Base-by-base conservation (phyloP, 2,888 invertebrate species). In the Oligia latruncula region DNA sequence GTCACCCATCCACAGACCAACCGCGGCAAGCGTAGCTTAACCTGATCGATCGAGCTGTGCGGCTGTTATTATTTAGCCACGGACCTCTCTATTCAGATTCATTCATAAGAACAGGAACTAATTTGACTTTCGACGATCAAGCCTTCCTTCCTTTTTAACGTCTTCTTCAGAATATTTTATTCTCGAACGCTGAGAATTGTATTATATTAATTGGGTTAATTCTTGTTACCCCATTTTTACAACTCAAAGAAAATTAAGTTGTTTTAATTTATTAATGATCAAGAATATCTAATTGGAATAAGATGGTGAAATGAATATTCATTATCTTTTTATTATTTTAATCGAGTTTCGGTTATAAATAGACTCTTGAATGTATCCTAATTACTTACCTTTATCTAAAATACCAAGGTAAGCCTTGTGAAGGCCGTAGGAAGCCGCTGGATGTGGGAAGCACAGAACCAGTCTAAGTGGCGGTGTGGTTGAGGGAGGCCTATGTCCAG, bases 161-260 rank as follows among this genome's bases (percentile, higher is more conserved):
- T 64, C 35, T 80, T 58, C 5, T 29, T 20, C 40, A 17, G 65
- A 66, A 71, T 60, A 15, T 43, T 74, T 80, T 52, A 81, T 72
- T 49, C 8, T 35, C 17, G 8, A 58, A 49, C 5, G 46, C 35
- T 46, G 35, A 0, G 17, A 72, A 43, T 65, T 72, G 58, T 65
- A 81, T 40, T 81, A 49, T 58, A 46, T 35, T 55, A 64, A 81
- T 73, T 72, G 64, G 8, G 40, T 40, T 80, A 58, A 40, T 64
- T 49, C 49, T 66, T 77, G 9, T n/a, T 5, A 15, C 35, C 23
- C 15, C 11, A 55, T 64, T 81, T 71, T 81, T 49, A 58, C 4
- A 35, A 35, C 3, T 67, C 0, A 15, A 60, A 65, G 5, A 29
- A 49, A 6, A 40, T 43, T 73, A 58, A 74, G 29, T 35, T 35